Conservation (phyloP, 2,113 vertebrate genomes). For the Coreoperca whiteheadi region DNA sequence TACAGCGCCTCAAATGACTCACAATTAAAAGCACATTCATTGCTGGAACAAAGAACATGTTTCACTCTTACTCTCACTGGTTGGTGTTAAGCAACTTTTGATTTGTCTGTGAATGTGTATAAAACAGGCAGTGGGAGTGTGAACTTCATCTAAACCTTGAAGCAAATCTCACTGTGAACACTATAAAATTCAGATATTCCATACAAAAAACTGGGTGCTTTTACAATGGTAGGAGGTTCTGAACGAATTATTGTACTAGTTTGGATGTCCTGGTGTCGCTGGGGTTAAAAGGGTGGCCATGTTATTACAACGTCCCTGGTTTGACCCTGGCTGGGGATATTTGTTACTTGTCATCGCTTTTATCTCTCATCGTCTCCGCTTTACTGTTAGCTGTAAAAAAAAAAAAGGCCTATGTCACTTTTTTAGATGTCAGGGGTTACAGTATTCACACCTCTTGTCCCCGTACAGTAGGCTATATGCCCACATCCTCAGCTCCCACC, state of each 20-base stretch:
- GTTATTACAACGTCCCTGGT: neutral
- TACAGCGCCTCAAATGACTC: constrained; percentile 19
- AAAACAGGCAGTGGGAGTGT: neutral
- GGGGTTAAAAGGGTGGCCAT: neutral
- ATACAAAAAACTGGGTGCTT: neutral
- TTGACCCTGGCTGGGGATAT: neutral
- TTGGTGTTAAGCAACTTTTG: neutral
- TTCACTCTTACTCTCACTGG: constrained; percentile 4
- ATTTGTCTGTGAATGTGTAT: constrained; percentile 12
- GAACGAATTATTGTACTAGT: neutral
- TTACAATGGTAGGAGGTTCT: neutral
- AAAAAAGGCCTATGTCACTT: neutral
- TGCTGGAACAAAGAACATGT: neutral
- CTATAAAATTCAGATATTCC: neutral
- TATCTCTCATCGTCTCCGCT: neutral
- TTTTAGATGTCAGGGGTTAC: constrained; percentile 1
- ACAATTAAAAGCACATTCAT: constrained; percentile 49
- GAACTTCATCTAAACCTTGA: neutral
- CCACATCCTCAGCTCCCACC: neutral
- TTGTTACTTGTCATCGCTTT: neutral
- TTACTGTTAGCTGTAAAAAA: neutral
- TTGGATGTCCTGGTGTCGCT: neutral
- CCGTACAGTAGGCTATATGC: neutral
- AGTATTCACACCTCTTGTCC: neutral
- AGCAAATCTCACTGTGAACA: neutral